phyloP scores from a whole-genome alignment of 2,113 vertebrate genomes.

The Callithrix jacchus region DNA sequence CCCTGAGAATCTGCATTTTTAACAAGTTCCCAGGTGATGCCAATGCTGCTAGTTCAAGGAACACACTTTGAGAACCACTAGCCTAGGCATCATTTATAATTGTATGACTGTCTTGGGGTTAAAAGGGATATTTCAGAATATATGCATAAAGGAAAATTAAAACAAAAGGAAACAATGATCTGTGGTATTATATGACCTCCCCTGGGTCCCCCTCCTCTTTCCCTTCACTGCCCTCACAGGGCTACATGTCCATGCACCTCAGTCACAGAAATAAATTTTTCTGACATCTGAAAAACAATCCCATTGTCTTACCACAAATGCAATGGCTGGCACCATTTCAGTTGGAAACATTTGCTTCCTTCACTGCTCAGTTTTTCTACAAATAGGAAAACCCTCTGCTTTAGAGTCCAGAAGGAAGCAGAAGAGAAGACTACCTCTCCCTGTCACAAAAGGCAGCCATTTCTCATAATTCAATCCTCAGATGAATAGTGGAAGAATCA shows the following conservation, averaged over 20 bases:
- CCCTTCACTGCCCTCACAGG: neutral
- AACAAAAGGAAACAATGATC: neutral
- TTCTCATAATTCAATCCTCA: constrained; percentile 6
- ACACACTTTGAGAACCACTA: neutral
- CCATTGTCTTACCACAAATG: constrained; percentile 8
- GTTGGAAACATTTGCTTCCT: constrained; percentile 35
- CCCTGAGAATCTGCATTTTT: constrained; percentile 16
- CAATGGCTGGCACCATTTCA: constrained; percentile 14
- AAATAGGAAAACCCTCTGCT: constrained; percentile 41
- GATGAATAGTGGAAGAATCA: neutral
- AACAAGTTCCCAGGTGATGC: neutral
- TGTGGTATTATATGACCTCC: neutral
- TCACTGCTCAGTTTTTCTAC: neutral
- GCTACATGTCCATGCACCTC: neutral
- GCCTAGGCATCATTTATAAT: neutral
- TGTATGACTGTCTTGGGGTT: neutral
- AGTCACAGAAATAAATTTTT: constrained; percentile 38
- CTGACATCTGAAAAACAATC: constrained; percentile 2
- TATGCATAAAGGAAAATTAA: neutral
- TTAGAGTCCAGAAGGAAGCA: constrained; percentile 6
- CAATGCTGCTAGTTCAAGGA: neutral
- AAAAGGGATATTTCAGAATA: constrained; percentile 35
- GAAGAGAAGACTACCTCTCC: neutral
- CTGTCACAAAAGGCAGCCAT: neutral
- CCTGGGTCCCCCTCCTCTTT: neutral